Evolutionary conservation across 2,797 vertebrate species (phyloP).

Genomic region (Dallia pectoralis): DNA sequence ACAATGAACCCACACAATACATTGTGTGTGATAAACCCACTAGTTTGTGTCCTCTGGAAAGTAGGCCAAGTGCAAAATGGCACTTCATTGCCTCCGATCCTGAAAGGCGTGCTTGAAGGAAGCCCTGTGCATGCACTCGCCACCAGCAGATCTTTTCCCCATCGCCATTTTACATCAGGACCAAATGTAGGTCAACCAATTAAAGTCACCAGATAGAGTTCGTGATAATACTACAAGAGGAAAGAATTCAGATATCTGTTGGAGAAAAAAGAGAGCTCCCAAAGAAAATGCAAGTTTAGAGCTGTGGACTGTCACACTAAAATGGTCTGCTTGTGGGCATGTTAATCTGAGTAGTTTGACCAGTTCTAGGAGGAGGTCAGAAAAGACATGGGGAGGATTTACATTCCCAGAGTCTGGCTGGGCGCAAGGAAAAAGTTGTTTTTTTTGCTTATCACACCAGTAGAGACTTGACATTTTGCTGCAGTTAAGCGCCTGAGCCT

Average conservation of each 20-base stretch:
- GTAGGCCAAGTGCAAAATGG: constrained; percentile 2
- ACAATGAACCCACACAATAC: constrained; percentile 14
- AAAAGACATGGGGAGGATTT: background rate
- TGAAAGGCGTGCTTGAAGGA: constrained; percentile 33
- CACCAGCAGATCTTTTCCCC: background rate
- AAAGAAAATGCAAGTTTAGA: background rate
- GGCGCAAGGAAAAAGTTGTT: background rate
- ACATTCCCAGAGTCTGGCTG: background rate
- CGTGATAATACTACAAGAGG: constrained; percentile 6
- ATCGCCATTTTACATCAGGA: background rate
- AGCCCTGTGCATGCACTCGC: constrained; percentile 9
- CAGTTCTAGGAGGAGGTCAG: background rate
- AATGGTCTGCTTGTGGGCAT: background rate
- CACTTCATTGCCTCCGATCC: constrained; percentile 21
- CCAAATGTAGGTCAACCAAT: constrained; percentile 9
- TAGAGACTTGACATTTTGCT: background rate
- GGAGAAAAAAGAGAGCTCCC: background rate
- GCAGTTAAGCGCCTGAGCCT: background rate
- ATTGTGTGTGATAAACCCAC: constrained; percentile 21
- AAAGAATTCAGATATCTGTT: background rate
- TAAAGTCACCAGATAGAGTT: constrained; percentile 32
- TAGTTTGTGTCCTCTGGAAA: constrained; percentile 29
- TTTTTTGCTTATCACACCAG: background rate
- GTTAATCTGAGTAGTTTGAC: background rate
- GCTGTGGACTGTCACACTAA: background rate